Evolutionary conservation across 2,113 vertebrate genomes (phyloP).

Genomic region (Notarius lentiginosus): DNA sequence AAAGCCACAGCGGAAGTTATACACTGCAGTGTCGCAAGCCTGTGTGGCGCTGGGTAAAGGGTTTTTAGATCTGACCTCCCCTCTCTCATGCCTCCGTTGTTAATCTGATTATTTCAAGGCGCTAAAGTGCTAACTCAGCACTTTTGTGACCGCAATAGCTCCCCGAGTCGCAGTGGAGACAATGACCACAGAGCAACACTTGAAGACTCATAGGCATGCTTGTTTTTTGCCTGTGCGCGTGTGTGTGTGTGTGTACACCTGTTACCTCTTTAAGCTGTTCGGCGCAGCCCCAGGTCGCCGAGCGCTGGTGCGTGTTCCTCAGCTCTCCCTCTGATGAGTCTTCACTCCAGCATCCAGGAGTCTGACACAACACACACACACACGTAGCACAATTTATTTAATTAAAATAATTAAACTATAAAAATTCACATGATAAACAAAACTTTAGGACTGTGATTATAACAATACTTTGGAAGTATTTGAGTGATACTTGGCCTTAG

Average conservation of each 20-base stretch:
- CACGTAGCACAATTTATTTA: neutral
- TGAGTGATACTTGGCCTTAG: neutral
- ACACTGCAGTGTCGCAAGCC: slow-evolving; percentile 28
- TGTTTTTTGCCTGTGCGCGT: neutral
- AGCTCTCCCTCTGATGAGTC: slow-evolving; percentile 70
- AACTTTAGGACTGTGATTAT: too few species aligned
- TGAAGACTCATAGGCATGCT: neutral
- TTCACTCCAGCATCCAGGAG: slow-evolving; percentile 89
- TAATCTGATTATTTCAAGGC: neutral
- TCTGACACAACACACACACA: slow-evolving; percentile 67
- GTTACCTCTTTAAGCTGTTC: slow-evolving; percentile 89
- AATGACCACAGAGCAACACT: neutral
- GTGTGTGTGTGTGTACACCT: neutral
- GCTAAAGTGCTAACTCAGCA: slow-evolving; percentile 43
- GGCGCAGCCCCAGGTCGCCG: slow-evolving; percentile 87
- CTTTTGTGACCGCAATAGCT: slow-evolving; percentile 34
- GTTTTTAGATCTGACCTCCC: slow-evolving; percentile 23
- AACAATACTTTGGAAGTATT: neutral
- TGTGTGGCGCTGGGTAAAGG: slow-evolving; percentile 4
- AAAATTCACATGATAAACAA: neutral
- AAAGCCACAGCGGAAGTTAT: slow-evolving; percentile 47
- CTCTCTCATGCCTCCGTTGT: neutral
- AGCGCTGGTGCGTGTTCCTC: slow-evolving; percentile 81
- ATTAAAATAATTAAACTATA: neutral
- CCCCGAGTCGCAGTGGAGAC: slow-evolving; percentile 28